Evolutionary conservation across 2,113 vertebrate genomes (phyloP), one percentile per base, ranked within the genome.

Genomic region (Oreotragus oreotragus): DNA sequence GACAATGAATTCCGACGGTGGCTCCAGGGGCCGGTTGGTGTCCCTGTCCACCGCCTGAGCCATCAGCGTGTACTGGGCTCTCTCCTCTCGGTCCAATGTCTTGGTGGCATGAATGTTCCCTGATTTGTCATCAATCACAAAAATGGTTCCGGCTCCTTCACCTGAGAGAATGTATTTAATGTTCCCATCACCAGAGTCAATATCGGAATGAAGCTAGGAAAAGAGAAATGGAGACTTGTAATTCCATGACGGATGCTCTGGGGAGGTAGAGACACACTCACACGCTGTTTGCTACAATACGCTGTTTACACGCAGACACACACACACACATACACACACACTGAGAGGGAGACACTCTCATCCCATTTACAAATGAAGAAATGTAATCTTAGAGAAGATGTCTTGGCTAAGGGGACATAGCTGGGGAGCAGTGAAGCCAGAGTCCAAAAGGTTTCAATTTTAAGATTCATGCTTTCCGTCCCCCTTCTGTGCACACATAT

Each of bases 151-250:
- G 0, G 99, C 99, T 55, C 99, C 99, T 98, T 99, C 99, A 70
- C 99, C 99, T 94, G 99, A 99, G 98, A 99, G 99, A 98, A 99
- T 99, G 98, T 99, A 99, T 99, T 99, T 99, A 98, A 99, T 99
- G 98, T 99, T 99, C 51, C 99, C 99, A 73, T 99, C 98, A 76
- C 99, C 99, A 53, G 99, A 99, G 98, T 99, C 99, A 60, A 99
- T 99, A 83, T 99, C 99, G 33, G 99, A 99, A 98, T 99, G 99
- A 98, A 99, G 99, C 99, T 99, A 98, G 81, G 88, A 93, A 98
- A 97, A 97, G 81, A 98, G 95, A 98, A 97, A 98, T 28, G 51
- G 14, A 95, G 70, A 98, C 89, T 95, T 66, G 91, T 62, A n/a
- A 97, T 57, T 88, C 58, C 58, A 53, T 2, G 57, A 90, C 36